A percentile compares a stretch with the other conserved stretches of the same genome.
Conservation (phyloP, 2,888 invertebrate genomes). For the Anthrax anthrax region DNA sequence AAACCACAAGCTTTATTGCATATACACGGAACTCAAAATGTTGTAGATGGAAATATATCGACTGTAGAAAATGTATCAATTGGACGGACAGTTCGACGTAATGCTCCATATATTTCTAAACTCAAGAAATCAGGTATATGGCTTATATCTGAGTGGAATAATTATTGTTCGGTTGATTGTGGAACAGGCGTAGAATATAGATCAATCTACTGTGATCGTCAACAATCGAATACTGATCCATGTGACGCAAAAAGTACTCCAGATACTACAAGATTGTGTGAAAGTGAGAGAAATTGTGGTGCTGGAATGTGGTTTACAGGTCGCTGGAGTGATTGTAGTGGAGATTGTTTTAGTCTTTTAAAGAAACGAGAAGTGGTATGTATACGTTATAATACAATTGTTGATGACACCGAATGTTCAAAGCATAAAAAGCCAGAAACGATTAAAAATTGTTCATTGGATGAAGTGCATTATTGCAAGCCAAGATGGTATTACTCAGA, state of each 20-base stretch:
- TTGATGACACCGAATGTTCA: conserved; percentile 34
- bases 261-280: conserved; percentile 47
- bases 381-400: conserved; percentile 18
- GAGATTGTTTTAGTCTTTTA: conserved; percentile 26
- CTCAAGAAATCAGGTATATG: conserved; percentile 22
- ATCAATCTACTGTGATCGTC: conserved; percentile 48
- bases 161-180: conserved; percentile 53
- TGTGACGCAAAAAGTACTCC: conserved; percentile 43
- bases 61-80: background rate
- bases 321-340: conserved; percentile 42
- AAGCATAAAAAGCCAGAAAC: conserved; percentile 48
- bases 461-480: conserved; percentile 21
- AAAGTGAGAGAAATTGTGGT: conserved; percentile 47
- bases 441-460: conserved; percentile 42
- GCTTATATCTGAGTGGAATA: conserved; percentile 27
- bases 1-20: conserved; percentile 7
- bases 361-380: conserved; percentile 21
- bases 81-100: background rate
- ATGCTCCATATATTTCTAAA: conserved; percentile 10
- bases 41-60: background rate
- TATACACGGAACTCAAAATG: background rate
- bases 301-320: conserved; percentile 68
- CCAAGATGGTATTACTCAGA: conserved; percentile 41
- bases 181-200: conserved; percentile 58
- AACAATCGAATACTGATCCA: conserved; percentile 42